Percentiles rank a stretch among this genome's conserved stretches.
Conservation (phyloP, 2,113 vertebrate species). For the Hiodon tergisus region DNA sequence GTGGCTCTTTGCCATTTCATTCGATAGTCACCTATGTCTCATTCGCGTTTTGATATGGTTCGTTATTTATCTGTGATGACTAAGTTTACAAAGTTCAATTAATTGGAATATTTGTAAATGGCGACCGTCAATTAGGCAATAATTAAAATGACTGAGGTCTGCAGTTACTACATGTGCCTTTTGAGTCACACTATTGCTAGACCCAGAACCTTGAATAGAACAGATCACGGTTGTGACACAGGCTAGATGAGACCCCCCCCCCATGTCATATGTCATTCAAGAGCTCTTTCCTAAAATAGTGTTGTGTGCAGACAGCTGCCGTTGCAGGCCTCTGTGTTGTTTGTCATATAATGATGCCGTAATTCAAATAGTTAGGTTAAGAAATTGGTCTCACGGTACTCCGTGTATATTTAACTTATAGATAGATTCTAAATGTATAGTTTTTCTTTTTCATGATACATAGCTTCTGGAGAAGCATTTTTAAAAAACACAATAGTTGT, state of each 20-base stretch:
- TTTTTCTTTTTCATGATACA: no score
- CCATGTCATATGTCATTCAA: slow-evolving; percentile 12
- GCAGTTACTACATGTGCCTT: neutral
- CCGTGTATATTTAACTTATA: neutral
- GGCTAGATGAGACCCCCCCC: neutral
- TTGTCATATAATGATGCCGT: neutral
- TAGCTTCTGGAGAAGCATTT: no score
- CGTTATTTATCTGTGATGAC: no score
- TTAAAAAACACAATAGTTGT: no score
- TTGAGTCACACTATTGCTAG: neutral
- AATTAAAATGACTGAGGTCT: neutral
- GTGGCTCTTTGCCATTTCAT: slow-evolving; percentile 38
- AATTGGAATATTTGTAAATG: neutral
- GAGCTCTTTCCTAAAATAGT: slow-evolving; percentile 57
- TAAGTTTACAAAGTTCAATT: neutral
- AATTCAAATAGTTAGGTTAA: neutral
- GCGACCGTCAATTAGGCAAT: neutral
- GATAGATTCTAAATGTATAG: neutral
- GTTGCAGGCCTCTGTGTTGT: slow-evolving; percentile 21
- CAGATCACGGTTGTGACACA: neutral
- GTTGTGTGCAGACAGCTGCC: slow-evolving; percentile 49
- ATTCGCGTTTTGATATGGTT: neutral
- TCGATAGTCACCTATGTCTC: slow-evolving; percentile 42
- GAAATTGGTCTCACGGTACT: no score
- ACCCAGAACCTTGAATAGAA: neutral